Conservation (phyloP, 2,888 invertebrate species). For the Onthophagus sagittarius region DNA sequence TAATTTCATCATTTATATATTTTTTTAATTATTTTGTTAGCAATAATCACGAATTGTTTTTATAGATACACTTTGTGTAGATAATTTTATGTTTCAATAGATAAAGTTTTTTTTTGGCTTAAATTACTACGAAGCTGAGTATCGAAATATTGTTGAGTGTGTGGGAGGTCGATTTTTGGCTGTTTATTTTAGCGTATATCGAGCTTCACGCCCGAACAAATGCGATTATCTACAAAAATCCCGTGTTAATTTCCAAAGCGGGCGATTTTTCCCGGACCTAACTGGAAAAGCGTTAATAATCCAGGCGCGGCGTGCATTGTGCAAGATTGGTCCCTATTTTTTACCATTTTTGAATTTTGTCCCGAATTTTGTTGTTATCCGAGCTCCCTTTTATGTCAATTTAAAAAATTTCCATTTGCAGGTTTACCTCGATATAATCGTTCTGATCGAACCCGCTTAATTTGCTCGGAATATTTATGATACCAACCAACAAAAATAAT, state of each 20-base stretch:
- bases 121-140: too few relatives aligned
- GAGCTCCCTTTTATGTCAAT: constrained; percentile 22
- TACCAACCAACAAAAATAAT: not conserved
- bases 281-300: not conserved
- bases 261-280: not conserved
- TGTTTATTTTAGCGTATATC: not conserved
- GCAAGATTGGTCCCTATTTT: not conserved
- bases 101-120: too few relatives aligned
- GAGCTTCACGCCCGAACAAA: not conserved
- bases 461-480: not conserved
- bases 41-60: not conserved
- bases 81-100: too few relatives aligned
- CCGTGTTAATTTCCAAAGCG: not conserved
- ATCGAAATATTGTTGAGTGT: too few relatives aligned
- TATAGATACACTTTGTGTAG: not conserved
- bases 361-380: constrained; percentile 29
- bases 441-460: not conserved
- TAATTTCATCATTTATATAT: constrained; percentile 8
- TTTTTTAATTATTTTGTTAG: constrained; percentile 35
- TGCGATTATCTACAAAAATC: not conserved
- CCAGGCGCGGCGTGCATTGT: not conserved
- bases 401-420: not conserved
- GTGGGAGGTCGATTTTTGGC: not conserved
- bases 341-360: constrained; percentile 31
- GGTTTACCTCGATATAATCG: constrained; percentile 3